Evolutionary conservation across 2,113 vertebrate species (phyloP), one percentile per base, ranked within the genome.

Genomic region (Zingel zingel): DNA sequence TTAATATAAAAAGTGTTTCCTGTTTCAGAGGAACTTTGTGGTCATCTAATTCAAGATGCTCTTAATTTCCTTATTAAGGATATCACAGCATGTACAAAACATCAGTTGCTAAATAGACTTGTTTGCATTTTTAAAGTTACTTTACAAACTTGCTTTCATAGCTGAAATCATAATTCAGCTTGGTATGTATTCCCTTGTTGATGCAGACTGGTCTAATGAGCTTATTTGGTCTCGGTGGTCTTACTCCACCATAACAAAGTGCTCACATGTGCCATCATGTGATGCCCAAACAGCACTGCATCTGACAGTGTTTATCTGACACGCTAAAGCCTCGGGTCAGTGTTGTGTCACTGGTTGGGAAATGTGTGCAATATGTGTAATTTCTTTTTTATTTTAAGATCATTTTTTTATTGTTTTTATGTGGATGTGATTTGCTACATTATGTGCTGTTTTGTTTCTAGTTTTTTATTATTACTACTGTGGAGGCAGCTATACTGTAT

Each of bases 261-360:
- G 85, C 88, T 91, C 91, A 87, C 73, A 66, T 86, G 86, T 80
- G 91, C 89, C 91, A 87, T 82, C 93, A 33, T 89, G 90, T 89
- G 93, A 84, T 47, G 47, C 53, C 43, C 5, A 21, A 23, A 48
- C 75, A 48, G 79, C 85, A 91, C 84, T 89, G 82, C 92, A 93
- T 7, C 57, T 36, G 54, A 68, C 21, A 0, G 13, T 7, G 10
- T 67, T 58, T 48, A 2, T 43, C 9, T 30, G 57, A 39, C 61
- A 12, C 53, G 3, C 4, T 13, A 8, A 9, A 83, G 43, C 58
- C 27, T 11, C 0, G 1, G n/a, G 5, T 2, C 33, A 36, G 47
- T 12, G 27, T 23, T 48, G 25, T 43, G 10, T 43, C 9, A 39
- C 5, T 33, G 33, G 33, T 33, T 33, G 33, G 33, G 33, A 33